Evolutionary conservation across 2,113 vertebrate genomes (phyloP), one percentile per base, ranked within the genome.

Genomic region (Tenebrosternarchus preto): DNA sequence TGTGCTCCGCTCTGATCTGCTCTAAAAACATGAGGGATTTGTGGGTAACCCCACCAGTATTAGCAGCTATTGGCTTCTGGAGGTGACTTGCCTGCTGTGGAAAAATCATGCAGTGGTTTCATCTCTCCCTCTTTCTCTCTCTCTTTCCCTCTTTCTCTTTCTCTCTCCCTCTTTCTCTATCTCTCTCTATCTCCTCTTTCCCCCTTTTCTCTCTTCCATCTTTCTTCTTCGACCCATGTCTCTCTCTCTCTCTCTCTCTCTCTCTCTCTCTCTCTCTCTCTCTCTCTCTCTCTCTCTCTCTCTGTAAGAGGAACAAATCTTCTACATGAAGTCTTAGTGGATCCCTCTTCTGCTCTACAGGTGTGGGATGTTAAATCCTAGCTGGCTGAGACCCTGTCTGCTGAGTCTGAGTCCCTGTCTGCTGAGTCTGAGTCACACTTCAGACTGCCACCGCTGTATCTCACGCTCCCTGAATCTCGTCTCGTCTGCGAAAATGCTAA

Each of bases 1-100:
- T 71, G 19, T n/a, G 56, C 16, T 82, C 27, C 22, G 39, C 70
- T 80, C 77, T 84, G 55, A 36, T 74, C 60, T 77, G 15, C 72
- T 86, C 22, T 57, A 79, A 88, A 84, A 81, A 82, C n/a, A 29
- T 55, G 16, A 66, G 83, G 76, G 85, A 86, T 87, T 86, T 85
- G 80, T 39, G 59, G 69, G 46, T 78, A 83, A 77, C 61, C 80
- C 73, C 80, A 43, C 25, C 74, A 71, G 80, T 79, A 84, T 88
- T 83, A 83, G 81, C 22, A 85, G 67, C 64, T 88, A 81, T 86
- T 89, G 86, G 83, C 83, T 86, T 53, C 55, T 63, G 71, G 46
- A 64, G 81, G 84, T 79, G 71, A 55, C 68, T 27, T 24, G 22
- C 55, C 36, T 70, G 66, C n/a, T 4, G 85, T 83, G 76, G 81